A percentile compares a stretch with the other conserved stretches of the same genome.
Conservation (phyloP, 2,113 vertebrate genomes). For the Sylvilagus bachmani region DNA sequence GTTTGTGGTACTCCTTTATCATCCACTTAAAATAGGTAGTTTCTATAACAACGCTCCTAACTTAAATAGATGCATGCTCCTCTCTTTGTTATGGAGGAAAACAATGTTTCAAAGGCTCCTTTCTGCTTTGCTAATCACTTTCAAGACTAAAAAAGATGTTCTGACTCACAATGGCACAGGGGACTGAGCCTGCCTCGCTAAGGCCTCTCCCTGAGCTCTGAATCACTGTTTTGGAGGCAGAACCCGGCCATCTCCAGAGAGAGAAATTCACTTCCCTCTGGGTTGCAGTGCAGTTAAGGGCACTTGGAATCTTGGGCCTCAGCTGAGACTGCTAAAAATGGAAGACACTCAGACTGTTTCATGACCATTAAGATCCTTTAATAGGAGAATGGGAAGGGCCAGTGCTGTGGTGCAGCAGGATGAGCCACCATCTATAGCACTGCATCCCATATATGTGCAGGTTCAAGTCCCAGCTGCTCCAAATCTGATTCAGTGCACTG, state of each 20-base stretch:
- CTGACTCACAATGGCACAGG: conserved; percentile 63
- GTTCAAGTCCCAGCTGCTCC: too few species aligned
- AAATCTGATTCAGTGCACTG: too few species aligned
- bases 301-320: neutral
- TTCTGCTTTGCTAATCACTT: conserved; percentile 67
- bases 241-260: neutral
- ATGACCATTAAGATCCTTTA: neutral
- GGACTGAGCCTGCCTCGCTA: neutral
- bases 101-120: conserved; percentile 59
- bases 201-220: neutral
- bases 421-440: too few species aligned
- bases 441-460: too few species aligned
- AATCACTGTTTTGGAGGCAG: conserved; percentile 50
- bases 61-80: conserved; percentile 62
- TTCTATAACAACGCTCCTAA: conserved; percentile 69
- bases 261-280: neutral
- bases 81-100: conserved; percentile 68
- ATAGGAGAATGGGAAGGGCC: neutral
- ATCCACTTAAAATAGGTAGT: conserved; percentile 67
- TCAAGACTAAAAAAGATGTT: conserved; percentile 60
- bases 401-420: too few species aligned
- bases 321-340: neutral
- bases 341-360: neutral
- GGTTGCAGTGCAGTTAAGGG: neutral
- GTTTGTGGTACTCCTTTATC: neutral